A percentile compares a stretch with the other conserved stretches of the same genome.
These are phyloP conservation scores for Aramus guarauna DNA, from an alignment of 2,113 vertebrate species.

Conservation along the genomic window DNA sequence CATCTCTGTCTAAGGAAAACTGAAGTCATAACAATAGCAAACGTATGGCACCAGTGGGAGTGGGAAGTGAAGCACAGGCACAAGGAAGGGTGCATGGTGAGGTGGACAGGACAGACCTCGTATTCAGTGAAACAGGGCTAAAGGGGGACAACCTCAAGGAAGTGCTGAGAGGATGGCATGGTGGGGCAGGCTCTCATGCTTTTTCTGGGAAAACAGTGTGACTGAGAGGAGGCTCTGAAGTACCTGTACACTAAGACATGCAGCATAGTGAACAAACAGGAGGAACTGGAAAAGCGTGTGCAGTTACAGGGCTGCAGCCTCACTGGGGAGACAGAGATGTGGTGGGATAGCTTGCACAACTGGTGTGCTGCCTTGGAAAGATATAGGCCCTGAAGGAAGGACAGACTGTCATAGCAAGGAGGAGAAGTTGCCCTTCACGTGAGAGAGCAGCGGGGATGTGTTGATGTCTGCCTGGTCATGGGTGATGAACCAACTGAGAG, in stretches of 20 bases:
- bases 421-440: background rate
- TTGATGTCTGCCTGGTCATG: background rate
- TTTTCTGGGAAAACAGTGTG: background rate
- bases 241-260: background rate
- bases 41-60: background rate
- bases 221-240: background rate
- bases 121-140: background rate
- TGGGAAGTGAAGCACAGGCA: background rate
- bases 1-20: background rate
- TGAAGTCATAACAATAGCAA: background rate
- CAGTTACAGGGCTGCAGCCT: background rate
- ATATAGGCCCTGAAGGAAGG: background rate
- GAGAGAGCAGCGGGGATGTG: background rate
- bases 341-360: background rate
- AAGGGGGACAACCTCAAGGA: background rate
- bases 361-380: background rate
- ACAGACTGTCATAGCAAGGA: background rate
- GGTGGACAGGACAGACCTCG: fast-evolving
- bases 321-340: background rate
- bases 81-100: background rate
- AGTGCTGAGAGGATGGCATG: background rate
- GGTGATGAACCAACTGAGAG: background rate
- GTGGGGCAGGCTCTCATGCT: background rate
- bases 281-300: background rate
- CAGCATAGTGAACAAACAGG: background rate